A percentile compares a stretch with the other conserved stretches of the same genome.
Conservation (phyloP, 2,888 invertebrate species). For the Trisateles emortualis region DNA sequence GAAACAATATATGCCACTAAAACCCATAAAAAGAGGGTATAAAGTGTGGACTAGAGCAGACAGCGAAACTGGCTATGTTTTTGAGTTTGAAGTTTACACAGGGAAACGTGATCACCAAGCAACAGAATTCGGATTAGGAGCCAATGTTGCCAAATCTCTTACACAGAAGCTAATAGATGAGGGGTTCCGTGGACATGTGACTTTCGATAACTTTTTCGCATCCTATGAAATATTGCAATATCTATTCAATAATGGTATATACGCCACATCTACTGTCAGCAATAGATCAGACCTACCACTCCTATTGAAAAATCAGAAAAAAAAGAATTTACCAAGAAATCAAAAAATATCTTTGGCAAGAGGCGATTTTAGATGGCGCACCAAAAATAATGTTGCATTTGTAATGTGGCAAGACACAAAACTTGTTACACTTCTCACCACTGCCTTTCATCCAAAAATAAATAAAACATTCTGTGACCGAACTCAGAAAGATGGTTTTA, state of each 20-base stretch:
- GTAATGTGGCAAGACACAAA: slow-evolving; percentile 42
- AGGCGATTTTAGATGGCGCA: slow-evolving; percentile 21
- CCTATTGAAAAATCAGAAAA: slow-evolving; percentile 17
- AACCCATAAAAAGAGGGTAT: slow-evolving; percentile 21
- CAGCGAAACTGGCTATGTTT: slow-evolving; percentile 22
- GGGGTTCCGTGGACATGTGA: slow-evolving; percentile 16
- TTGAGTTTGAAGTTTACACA: slow-evolving; percentile 24
- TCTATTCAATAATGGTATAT: slow-evolving; percentile 17
- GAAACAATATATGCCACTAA: slow-evolving; percentile 23
- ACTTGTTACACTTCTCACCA: slow-evolving; percentile 35
- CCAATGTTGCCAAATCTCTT: slow-evolving; percentile 21
- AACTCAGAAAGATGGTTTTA: slow-evolving; percentile 40
- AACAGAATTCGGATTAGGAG: slow-evolving; percentile 26
- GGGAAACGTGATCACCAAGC: slow-evolving; percentile 25
- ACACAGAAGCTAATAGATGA: slow-evolving; percentile 16
- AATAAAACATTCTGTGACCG: slow-evolving; percentile 20
- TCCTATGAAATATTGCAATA: slow-evolving; percentile 15
- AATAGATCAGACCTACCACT: slow-evolving; percentile 25
- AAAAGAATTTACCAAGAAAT: slow-evolving; percentile 16
- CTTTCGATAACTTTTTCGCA: slow-evolving; percentile 25
- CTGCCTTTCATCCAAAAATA: slow-evolving; percentile 25
- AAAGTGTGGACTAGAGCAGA: slow-evolving; percentile 24
- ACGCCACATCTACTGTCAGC: slow-evolving; percentile 17
- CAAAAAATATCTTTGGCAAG: slow-evolving; percentile 20
- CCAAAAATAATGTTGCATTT: slow-evolving; percentile 40